Percentiles rank a stretch among this genome's conserved stretches.
Conservation (phyloP, 2,797 vertebrate species). For the Tenualosa ilisha region DNA sequence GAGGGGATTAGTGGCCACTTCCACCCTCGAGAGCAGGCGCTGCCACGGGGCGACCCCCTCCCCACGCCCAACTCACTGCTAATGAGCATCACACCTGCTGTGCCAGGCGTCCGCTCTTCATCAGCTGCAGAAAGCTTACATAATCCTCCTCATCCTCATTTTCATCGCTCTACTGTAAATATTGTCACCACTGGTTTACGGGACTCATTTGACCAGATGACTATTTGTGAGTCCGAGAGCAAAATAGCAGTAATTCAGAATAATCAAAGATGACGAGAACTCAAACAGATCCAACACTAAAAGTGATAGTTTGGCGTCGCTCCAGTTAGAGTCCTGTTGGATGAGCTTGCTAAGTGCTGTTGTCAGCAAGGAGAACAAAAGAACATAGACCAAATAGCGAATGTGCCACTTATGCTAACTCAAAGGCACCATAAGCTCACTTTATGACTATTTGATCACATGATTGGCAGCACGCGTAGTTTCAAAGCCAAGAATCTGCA, state of each 20-base stretch:
- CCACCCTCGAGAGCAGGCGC: conserved; percentile 36
- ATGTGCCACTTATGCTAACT: too few relatives aligned
- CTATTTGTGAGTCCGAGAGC: neutral
- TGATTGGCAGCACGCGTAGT: neutral
- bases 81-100: conserved; percentile 39
- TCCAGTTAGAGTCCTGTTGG: too few relatives aligned
- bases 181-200: neutral
- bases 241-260: neutral
- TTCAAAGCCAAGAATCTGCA: neutral
- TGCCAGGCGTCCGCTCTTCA: neutral
- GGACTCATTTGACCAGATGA: neutral
- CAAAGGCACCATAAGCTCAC: too few relatives aligned
- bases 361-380: too few relatives aligned
- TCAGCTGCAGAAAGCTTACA: neutral
- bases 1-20: conserved; percentile 72
- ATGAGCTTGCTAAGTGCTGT: too few relatives aligned
- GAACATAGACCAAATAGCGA: too few relatives aligned
- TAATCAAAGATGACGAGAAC: neutral
- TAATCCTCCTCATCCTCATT: neutral
- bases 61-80: neutral
- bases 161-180: neutral
- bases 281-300: neutral
- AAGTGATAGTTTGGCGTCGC: too few relatives aligned
- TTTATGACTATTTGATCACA: too few relatives aligned
- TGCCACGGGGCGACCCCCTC: neutral